Evolutionary conservation across 2,888 invertebrate genomes (phyloP).

Genomic region (Apocheima hispidaria): DNA sequence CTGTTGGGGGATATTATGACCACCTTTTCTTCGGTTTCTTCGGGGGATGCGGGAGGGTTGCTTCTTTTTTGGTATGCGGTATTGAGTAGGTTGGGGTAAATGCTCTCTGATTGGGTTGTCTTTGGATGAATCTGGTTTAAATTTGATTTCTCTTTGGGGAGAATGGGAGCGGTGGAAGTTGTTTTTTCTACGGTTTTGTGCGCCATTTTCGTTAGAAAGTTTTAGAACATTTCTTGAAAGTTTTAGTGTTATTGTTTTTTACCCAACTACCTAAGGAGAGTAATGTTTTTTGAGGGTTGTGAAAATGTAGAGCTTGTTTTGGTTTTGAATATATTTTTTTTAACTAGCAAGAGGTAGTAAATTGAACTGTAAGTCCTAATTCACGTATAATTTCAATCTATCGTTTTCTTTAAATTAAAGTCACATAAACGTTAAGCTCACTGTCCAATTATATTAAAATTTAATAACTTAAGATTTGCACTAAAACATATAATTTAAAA

Average conservation of each 20-base stretch:
- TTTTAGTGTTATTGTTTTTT: neutral
- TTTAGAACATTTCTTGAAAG: conserved; percentile 1
- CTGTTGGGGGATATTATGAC: conserved; percentile 13
- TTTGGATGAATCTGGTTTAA: neutral
- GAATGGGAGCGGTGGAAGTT: conserved; percentile 13
- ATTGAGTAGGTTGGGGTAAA: neutral
- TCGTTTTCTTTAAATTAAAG: no score
- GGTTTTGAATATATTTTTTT: no score
- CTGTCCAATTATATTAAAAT: no score
- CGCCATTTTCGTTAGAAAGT: conserved; percentile 9
- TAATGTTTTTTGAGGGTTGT: no score
- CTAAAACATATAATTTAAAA: no score
- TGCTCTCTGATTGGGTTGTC: no score
- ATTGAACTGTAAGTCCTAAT: no score
- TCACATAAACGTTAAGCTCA: no score
- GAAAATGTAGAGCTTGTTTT: neutral
- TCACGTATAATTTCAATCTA: no score
- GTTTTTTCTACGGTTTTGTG: conserved; percentile 11
- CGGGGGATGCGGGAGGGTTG: neutral
- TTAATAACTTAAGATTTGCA: no score
- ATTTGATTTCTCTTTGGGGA: conserved; percentile 2
- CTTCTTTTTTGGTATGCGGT: neutral
- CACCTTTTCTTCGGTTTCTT: conserved; percentile 14
- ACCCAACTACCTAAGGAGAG: no score
- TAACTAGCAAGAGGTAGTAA: no score